Evolutionary conservation across 1,140 invertebrate genomes (phyloP), one percentile per base, ranked within the genome.

Genomic region (Stegodyphus dumicola): DNA sequence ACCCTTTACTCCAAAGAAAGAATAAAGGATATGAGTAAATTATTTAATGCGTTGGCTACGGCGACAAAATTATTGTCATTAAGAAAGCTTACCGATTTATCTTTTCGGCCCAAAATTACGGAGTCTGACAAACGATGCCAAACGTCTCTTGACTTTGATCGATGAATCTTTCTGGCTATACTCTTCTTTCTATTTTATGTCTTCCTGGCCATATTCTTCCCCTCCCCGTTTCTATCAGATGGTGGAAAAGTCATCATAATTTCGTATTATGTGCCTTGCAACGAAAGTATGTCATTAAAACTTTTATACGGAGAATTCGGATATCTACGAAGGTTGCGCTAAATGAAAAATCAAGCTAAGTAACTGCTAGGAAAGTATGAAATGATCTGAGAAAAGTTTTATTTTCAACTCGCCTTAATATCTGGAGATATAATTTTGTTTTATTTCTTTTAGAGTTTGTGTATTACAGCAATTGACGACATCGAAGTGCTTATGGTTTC

Each of bases 1-100:
- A 33, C 33, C 33, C 33, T 33, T 33, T 33, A 33, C 33, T 33
- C 33, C 33, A 33, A 33, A 33, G 33, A 33, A 33, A 33, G 33
- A 33, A 33, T 33, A 33, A 33, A 33, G 33, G 33, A 33, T 56
- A 15, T 10, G 51, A 79, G 65, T 79, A 73, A 81, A 81, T 81
- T 73, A 64, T 81, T 81, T 73, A 81, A 81, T 81, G 69, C 18
- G 5, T 17, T 65, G 13, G 52, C 51, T 13, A 49, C 9, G 78
- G 78, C 54, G 69, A 64, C 78, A 73, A 81, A 81, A 81, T 64
- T 73, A 73, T 64, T 81, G 78, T 81, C 78, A 73, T 81, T 81
- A 81, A 64, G 49, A n/a, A 17, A 3, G 52, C 33, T 15, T 17
- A 15, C 11, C 54, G 54, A 81, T 81, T 81, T 81, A 81, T 81